Base-by-base conservation (phyloP, 2,113 vertebrate species). In the Melozone crissalis region DNA sequence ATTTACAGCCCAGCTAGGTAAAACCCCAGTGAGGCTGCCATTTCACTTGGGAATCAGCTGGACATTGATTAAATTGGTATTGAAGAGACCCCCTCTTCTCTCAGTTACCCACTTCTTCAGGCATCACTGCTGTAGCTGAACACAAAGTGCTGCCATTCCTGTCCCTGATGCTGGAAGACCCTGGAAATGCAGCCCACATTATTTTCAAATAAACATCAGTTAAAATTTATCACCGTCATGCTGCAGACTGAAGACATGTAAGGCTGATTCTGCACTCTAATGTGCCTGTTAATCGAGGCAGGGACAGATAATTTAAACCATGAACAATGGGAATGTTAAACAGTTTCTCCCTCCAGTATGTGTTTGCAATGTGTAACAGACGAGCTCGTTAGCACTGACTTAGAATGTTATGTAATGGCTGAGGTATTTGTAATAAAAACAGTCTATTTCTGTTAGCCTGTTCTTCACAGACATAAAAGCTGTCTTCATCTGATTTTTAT, bases 381-480 rank as follows among this genome's bases (percentile, higher is more conserved):
- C 47, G 21, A 47, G 72, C 68, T 96, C 3, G 7, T 95, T 93
- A 96, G 61, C 78, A 88, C 78, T 95, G 71, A 83, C 63, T 90
- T 92, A 86, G 85, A 94, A 87, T 58, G 87, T 94, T 96, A 95
- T 90, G 90, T 92, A 97, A 96, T 65, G 79, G 61, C 26, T 93
- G 93, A 96, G 83, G 94, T 90, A 96, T 96, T 97, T 92, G 93
- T 87, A 96, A 96, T 89, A 92, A 96, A 97, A 97, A 87, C 94
- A 96, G 73, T 61, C 87, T 96, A 96, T 93, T 96, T 96, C 90
- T 93, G 88, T 89, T 75, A 88, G 92, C 61, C 85, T 88, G 93
- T 24, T 92, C 87, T 75, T 84, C 83, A 57, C 3, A 89, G 93
- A 96, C 89, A 92, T 90, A 89, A 89, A 90, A 95, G 86, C 86